These are phyloP conservation scores for Paramuricea clavata DNA, from an alignment of 92 coral and sea anemone species.

Conservation along the genomic window DNA sequence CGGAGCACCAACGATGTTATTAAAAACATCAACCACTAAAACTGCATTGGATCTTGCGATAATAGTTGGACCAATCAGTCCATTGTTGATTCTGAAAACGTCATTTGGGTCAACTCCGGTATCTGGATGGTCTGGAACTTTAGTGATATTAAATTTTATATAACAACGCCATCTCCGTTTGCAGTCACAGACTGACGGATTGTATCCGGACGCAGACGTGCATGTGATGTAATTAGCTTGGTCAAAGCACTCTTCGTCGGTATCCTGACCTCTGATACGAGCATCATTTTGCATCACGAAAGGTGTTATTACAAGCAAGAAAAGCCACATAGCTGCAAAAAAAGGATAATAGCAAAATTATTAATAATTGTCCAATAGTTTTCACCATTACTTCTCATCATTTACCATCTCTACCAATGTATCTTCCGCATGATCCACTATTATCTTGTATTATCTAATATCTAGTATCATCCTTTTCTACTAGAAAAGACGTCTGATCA, in stretches of 20 bases:
- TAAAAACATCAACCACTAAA: slow-evolving; percentile 53
- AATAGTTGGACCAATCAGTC: slow-evolving; percentile 71
- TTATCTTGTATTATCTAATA: too few species aligned
- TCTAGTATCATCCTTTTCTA: too few species aligned
- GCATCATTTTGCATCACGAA: background rate
- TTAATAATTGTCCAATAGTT: too few species aligned
- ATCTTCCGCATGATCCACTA: too few species aligned
- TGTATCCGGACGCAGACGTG: background rate
- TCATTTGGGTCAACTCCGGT: slow-evolving; percentile 17
- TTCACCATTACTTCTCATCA: too few species aligned
- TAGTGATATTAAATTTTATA: slow-evolving; percentile 11
- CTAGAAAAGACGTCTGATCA: too few species aligned
- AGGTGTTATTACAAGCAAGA: background rate
- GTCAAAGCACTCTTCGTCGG: background rate
- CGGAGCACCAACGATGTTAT: slow-evolving; percentile 69
- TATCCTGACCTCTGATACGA: background rate
- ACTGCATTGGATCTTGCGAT: slow-evolving; percentile 68
- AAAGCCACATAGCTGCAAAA: slow-evolving; percentile 1
- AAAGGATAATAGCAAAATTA: background rate
- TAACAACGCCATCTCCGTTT: background rate
- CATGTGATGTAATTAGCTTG: background rate
- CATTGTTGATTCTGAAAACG: slow-evolving; percentile 7
- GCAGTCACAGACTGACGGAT: slow-evolving; percentile 7
- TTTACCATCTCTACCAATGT: too few species aligned
- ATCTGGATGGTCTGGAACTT: slow-evolving; percentile 13